Percentiles rank a stretch among this genome's conserved stretches.
Conservation (phyloP, 2,888 invertebrate species). For the Acanthosepion pharaonis region DNA sequence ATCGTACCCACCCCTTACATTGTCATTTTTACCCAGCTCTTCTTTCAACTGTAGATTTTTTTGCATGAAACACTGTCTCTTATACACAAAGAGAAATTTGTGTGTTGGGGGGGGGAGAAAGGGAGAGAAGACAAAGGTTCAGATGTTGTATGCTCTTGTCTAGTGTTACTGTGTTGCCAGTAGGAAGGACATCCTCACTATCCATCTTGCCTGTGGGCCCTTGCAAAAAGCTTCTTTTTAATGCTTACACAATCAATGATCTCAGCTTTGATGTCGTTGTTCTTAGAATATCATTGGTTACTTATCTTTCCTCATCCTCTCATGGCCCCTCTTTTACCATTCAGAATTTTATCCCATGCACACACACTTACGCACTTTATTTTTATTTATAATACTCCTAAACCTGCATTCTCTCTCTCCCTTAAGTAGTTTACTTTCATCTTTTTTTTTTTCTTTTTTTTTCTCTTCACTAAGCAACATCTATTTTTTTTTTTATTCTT, state of each 20-base stretch:
- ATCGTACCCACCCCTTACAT: background rate
- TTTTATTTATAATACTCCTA: background rate
- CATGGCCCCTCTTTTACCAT: background rate
- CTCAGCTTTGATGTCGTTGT: background rate
- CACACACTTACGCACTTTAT: background rate
- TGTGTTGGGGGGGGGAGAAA: background rate
- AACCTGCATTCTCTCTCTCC: background rate
- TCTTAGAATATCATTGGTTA: background rate
- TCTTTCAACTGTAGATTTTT: background rate
- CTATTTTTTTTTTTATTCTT: too few species aligned
- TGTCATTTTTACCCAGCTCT: background rate
- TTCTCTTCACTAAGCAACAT: too few species aligned
- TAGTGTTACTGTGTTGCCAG: background rate
- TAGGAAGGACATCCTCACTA: background rate
- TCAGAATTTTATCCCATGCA: background rate
- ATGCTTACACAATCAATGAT: background rate
- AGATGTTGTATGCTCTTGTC: background rate
- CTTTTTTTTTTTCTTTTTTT: too few species aligned
- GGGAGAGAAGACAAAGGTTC: background rate
- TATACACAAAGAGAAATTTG: background rate
- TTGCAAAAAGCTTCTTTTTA: background rate
- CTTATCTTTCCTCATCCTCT: background rate
- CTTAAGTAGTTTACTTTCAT: background rate
- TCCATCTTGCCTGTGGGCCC: constrained; percentile 8
- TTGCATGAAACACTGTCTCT: background rate